These are phyloP conservation scores for Xiphydria camelus DNA, from an alignment of 2,888 invertebrate genomes.

Conservation along the genomic window DNA sequence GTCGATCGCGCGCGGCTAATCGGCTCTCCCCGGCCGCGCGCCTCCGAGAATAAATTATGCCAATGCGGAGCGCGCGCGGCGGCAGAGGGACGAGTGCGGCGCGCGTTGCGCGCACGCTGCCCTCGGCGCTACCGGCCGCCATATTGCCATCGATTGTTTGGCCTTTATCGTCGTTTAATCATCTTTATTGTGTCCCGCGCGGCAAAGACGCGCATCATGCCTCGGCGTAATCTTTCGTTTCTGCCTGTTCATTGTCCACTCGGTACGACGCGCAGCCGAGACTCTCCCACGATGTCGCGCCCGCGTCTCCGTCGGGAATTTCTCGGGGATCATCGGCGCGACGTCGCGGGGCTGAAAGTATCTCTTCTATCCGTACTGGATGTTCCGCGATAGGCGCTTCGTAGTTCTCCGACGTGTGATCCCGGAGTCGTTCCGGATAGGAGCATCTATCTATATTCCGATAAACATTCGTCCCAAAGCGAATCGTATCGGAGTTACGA, in stretches of 20 bases:
- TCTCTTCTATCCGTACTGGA: too few species aligned
- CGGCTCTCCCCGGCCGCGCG: not conserved
- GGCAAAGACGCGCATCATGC: conserved; percentile 21
- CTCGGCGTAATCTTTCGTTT: conserved; percentile 17
- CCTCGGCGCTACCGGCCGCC: conserved; percentile 8
- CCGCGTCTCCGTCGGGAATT: not conserved
- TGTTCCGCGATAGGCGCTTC: too few species aligned
- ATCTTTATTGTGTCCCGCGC: conserved; percentile 30
- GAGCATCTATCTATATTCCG: too few species aligned
- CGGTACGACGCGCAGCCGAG: conserved; percentile 4
- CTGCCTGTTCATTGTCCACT: conserved; percentile 26
- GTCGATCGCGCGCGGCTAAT: not conserved
- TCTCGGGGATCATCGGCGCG: too few species aligned
- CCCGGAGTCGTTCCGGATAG: too few species aligned
- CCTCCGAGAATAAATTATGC: not conserved
- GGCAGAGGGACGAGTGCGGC: too few species aligned
- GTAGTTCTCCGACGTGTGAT: too few species aligned
- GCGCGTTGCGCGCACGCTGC: conserved; percentile 5
- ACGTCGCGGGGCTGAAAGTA: too few species aligned
- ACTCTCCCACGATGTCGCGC: conserved; percentile 2
- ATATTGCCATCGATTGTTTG: conserved; percentile 4
- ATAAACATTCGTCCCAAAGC: too few species aligned
- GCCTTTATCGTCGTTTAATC: conserved; percentile 26
- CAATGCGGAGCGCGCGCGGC: too few species aligned
- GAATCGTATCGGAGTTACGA: too few species aligned